Base-by-base conservation (phyloP, 2,113 vertebrate genomes). In the Chlorocebus sabaeus region DNA sequence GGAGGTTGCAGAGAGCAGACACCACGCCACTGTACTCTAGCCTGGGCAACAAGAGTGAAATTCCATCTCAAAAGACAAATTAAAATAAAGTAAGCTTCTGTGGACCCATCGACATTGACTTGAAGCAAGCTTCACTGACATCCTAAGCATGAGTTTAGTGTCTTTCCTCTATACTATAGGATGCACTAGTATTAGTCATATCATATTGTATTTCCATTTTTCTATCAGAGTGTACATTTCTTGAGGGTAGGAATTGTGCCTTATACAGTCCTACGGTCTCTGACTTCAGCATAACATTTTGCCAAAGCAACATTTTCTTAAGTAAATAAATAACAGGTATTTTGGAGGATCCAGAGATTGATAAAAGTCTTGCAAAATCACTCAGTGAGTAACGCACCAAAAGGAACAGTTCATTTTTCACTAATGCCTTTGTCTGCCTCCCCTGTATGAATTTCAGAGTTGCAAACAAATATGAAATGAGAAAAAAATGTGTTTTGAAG, bases 311-410 rank as follows among this genome's bases (percentile, higher is more conserved):
- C 45, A 23, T 79, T 83, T 89, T 81, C 23, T 48, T 87, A 4
- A 64, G 2, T 79, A 9, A 92, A 70, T 43, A 59, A 85, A 9
- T 68, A 14, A 25, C 20, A 64, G 64, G 83, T 73, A 91, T 70
- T 50, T 85, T 18, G 25, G 50, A 9, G 3, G 14, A 90, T 43
- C 30, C 23, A 95, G 38, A 89, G 43, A 92, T 35, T 20, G 57
- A 32, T 79, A 32, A 43, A 43, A 96, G 88, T 75, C 38, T 86
- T 76, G 5, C 38, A 90, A 89, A 67, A 27, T 89, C 48, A 87
- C 30, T 16, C 48, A 45, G 0, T 59, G 27, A 43, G 2, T 79
- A 57, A 87, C 0, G 61, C n/a, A 11, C 14, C 17, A 89, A 90
- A 95, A 70, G 55, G 6, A 89, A 78, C 18, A 52, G 16, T 76